Conservation (phyloP, 92 coral and sea anemone genomes). For the Epizoanthus scotinus region DNA sequence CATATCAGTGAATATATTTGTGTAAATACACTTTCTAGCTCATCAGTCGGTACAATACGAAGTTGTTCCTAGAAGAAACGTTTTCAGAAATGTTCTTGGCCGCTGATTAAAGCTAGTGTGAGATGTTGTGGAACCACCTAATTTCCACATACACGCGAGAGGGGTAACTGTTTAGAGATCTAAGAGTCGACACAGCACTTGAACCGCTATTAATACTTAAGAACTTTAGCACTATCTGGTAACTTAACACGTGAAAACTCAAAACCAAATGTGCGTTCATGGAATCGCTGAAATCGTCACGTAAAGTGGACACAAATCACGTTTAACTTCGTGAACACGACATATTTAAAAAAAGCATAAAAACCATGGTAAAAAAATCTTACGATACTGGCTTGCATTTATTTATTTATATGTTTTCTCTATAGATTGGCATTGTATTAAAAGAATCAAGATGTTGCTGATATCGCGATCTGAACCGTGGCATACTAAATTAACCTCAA, state of each 20-base stretch:
- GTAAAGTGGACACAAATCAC: background rate
- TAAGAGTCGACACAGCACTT: conserved; percentile 16
- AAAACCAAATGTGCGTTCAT: conserved; percentile 8
- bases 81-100: background rate
- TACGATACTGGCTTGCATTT: background rate
- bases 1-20: conserved; percentile 4
- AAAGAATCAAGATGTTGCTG: conserved; percentile 10
- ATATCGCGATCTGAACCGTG: background rate
- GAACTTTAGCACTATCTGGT: conserved; percentile 13
- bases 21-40: background rate
- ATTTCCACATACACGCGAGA: background rate
- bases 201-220: conserved; percentile 5
- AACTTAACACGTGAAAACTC: conserved; percentile 34
- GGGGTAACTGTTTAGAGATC: conserved; percentile 21
- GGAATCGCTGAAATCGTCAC: conserved; percentile 1
- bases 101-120: background rate
- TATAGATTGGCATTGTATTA: background rate
- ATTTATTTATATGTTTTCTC: background rate
- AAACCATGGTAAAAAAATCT: background rate
- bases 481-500: conserved; percentile 15
- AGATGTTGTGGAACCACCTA: background rate
- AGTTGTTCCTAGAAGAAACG: background rate
- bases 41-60: background rate
- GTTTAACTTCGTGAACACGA: conserved; percentile 15
- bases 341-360: background rate